Conservation (phyloP, 2,113 vertebrate species). For the Notothenia coriiceps region DNA sequence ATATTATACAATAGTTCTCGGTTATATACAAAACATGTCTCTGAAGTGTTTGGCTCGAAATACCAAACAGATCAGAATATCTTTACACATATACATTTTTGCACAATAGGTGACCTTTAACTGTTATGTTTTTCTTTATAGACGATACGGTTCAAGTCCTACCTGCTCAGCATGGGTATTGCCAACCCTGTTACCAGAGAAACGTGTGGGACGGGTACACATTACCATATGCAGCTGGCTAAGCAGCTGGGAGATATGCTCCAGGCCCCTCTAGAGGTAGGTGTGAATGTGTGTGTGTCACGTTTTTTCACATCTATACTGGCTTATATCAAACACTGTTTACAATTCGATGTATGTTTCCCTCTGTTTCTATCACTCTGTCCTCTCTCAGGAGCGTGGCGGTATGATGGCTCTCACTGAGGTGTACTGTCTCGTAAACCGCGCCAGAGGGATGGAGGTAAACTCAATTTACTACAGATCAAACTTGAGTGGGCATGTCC, state of each 20-base stretch:
- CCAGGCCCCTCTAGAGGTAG: conserved; percentile 92
- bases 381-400: conserved; percentile 88
- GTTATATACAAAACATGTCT: too few relatives aligned
- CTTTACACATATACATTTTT: too few relatives aligned
- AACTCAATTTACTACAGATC: background rate
- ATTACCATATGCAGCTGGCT: conserved; percentile 97
- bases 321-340: too few relatives aligned
- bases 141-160: conserved; percentile 98
- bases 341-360: too few relatives aligned
- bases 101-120: too few relatives aligned
- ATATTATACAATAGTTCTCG: too few relatives aligned
- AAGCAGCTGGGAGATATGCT: conserved; percentile 94
- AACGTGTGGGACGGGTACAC: conserved; percentile 93
- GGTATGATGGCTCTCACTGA: conserved; percentile 98
- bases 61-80: too few relatives aligned
- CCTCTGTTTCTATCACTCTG: background rate
- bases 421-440: conserved; percentile 97
- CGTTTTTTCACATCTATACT: background rate
- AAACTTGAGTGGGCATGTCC: background rate
- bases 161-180: conserved; percentile 98
- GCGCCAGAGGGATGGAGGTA: conserved; percentile 97
- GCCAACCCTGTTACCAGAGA: conserved; percentile 97
- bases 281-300: background rate
- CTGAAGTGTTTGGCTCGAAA: too few relatives aligned
- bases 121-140: conserved; percentile 61